phyloP scores from a whole-genome alignment of 2,797 vertebrate genomes.

The Caiman crocodilus region DNA sequence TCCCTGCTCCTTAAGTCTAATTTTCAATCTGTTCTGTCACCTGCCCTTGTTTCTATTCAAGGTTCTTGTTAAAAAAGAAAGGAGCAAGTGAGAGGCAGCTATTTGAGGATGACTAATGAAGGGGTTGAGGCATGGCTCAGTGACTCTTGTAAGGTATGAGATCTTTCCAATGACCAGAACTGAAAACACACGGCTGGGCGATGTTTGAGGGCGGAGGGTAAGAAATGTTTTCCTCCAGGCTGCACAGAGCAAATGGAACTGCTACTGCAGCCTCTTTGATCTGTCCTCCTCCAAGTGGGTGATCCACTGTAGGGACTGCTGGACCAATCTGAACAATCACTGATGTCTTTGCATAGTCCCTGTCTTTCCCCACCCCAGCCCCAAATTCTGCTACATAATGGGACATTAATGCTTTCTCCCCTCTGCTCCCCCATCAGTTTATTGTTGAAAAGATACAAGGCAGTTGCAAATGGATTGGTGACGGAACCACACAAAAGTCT shows the following conservation, averaged over 20 bases:
- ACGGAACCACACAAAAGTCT: neutral
- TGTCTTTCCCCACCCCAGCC: neutral
- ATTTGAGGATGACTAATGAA: too few species aligned
- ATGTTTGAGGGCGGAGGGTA: neutral
- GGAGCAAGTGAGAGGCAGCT: too few species aligned
- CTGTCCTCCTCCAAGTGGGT: too few species aligned
- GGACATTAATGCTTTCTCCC: neutral
- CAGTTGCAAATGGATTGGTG: neutral
- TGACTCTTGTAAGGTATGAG: neutral
- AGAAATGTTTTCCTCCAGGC: neutral
- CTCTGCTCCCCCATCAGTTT: neutral
- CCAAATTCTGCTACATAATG: accelerated
- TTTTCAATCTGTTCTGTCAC: too few species aligned
- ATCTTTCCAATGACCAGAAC: neutral
- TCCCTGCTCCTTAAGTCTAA: too few species aligned
- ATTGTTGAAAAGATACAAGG: accelerated
- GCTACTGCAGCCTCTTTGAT: neutral
- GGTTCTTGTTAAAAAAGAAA: too few species aligned
- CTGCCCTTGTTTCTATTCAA: too few species aligned
- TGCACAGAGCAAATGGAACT: neutral
- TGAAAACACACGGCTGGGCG: neutral
- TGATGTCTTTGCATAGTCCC: neutral
- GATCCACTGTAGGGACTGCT: neutral
- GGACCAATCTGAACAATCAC: neutral
- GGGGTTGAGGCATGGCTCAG: too few species aligned